Base-by-base conservation (phyloP, 2,113 vertebrate species). In the Thymallus thymallus region DNA sequence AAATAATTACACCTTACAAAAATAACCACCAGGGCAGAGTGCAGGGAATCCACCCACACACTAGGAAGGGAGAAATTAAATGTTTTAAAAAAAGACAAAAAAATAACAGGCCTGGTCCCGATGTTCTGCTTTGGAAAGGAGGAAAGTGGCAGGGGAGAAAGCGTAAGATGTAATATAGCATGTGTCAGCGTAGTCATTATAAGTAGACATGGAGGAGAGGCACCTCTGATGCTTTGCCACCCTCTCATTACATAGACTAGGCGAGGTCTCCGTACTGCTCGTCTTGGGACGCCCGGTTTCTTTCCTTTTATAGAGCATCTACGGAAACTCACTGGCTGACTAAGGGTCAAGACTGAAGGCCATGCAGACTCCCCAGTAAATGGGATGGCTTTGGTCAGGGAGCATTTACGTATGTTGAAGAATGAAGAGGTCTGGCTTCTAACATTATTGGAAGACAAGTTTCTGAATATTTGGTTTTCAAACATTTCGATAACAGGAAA, bases 1-100 rank as follows among this genome's bases (percentile, higher is more conserved):
- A 78, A 20, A 69, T 90, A 90, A 91, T 91, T 90, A 90, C 76
- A 91, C 77, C 75, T 85, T 76, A 22, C 85, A 84, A 86, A 89
- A 88, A 88, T 78, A 92, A 86, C 71, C 7, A 82, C 76, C 85
- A 77, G 76, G 22, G 48, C 35, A 41, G 62, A 84, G 76, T 82
- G 83, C 73, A 22, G 81, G 16, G 84, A 62, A 80, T 87, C 88
- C 81, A 69, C 87, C 91, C 90, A 88, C 90, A 88, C 84, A 63
- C 22, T 72, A 35, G 69, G 82, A 70, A 4, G 62, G 69, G 46
- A 72, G 65, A 13, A 30, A 65, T 75, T 32, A 70, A 9, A 41
- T 41, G n/a, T n/a, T n/a, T n/a, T n/a, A n/a, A 35, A 35, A 76
- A 85, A 70, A 74, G 68, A 63, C 69, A 26, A 68, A 78, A 73